phyloP scores from a whole-genome alignment of 1,140 invertebrate species.

The Panonychus citri region DNA sequence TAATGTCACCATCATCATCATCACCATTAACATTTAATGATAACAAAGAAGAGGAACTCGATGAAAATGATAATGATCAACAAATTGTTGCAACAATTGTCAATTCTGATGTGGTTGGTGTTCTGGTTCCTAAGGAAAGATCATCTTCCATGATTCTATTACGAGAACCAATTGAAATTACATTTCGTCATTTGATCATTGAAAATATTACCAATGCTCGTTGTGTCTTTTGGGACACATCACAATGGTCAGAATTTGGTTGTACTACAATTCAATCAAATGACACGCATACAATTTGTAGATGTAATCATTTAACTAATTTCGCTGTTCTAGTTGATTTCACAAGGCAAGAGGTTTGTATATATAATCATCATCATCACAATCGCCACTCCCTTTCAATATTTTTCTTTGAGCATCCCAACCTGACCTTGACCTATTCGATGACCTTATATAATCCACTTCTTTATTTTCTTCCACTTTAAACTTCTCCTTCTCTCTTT shows the following conservation, averaged over 20 bases:
- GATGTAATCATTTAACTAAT: slow-evolving; percentile 27
- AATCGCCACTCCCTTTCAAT: no score
- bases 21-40: no score
- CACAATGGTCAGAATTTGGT: slow-evolving; percentile 25
- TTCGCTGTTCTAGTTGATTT: slow-evolving; percentile 42
- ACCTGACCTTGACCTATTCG: no score
- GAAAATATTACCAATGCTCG: slow-evolving; percentile 72
- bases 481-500: no score
- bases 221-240: slow-evolving; percentile 70
- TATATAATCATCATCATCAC: no score
- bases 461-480: no score
- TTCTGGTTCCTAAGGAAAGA: background rate
- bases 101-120: background rate
- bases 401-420: no score
- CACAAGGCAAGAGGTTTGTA: slow-evolving; percentile 13
- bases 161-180: background rate
- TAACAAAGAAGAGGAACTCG: no score
- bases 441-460: no score
- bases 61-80: background rate
- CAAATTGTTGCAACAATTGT: background rate
- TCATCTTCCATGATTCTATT: no score
- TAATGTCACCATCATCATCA: no score
- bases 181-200: slow-evolving; percentile 36
- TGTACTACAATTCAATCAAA: slow-evolving; percentile 59
- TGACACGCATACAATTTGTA: slow-evolving; percentile 28